Conservation (phyloP, 2,797 vertebrate species). For the Carduelis carduelis region DNA sequence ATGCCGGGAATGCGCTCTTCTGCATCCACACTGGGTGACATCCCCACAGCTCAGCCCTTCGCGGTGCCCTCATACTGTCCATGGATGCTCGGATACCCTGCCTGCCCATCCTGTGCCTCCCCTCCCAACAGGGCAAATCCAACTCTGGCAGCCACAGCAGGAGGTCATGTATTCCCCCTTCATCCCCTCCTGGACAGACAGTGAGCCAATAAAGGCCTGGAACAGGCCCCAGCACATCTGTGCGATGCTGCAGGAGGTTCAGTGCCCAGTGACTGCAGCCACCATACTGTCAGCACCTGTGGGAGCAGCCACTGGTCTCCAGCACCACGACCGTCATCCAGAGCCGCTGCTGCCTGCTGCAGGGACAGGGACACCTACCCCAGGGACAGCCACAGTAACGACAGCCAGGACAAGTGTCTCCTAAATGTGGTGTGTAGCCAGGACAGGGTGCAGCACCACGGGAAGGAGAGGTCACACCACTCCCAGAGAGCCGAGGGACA, state of each 20-base stretch:
- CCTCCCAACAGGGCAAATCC: background rate
- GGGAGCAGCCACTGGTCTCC: background rate
- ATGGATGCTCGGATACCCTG: rapidly evolving
- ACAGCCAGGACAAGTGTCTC: background rate
- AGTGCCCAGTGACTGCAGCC: background rate
- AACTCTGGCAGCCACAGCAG: background rate
- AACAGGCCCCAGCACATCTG: background rate
- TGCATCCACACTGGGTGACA: rapidly evolving
- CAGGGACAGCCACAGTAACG: background rate
- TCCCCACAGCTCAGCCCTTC: background rate
- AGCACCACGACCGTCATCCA: background rate
- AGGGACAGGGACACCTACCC: background rate
- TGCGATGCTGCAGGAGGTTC: background rate
- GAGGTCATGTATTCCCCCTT: rapidly evolving
- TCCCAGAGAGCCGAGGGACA: rapidly evolving
- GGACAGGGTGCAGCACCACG: rapidly evolving
- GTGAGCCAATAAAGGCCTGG: rapidly evolving
- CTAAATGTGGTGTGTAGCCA: rapidly evolving
- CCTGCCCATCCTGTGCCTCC: background rate
- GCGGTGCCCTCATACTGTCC: rapidly evolving
- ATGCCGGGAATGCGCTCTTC: rapidly evolving
- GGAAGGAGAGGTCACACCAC: background rate
- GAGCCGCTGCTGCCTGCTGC: background rate
- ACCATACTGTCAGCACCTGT: background rate
- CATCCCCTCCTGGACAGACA: rapidly evolving